Base-by-base conservation (phyloP, 2,797 vertebrate genomes). In the Pteronotus mesoamericanus region DNA sequence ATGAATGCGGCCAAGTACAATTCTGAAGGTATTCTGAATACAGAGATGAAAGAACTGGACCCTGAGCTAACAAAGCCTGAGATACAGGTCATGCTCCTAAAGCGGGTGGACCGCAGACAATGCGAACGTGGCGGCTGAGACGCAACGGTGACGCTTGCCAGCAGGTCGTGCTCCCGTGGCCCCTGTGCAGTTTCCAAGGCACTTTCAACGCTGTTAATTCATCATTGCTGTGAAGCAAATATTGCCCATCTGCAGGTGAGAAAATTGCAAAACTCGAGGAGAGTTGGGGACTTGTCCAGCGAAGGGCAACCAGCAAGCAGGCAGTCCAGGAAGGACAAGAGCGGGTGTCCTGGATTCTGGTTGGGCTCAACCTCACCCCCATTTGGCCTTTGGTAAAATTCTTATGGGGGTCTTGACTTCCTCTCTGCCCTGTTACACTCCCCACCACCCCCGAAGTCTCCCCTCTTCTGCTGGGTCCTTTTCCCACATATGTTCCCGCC, bases 1-100 rank as follows among this genome's bases (percentile, higher is more conserved):
- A 75, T 51, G 24, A 69, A 59, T 24, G 44, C 12, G 39, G n/a
- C 53, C 92, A 75, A 77, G 57, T 66, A 7, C 22, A 46, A 5
- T 61, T 42, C 66, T 42, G 83, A 89, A 86, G 89, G 61, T 51
- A 32, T 84, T 29, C 77, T 61, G 46, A 88, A n/a, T 16, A 44
- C 2, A n/a, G 82, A 74, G 51, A 84, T 21, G 42, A 89, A 72
- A 53, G 51, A 39, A 68, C 42, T 2, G 10, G 29, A 19, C 19
- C 19, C 21, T 3, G 37, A n/a, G 46, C 24, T 55, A 84, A 93
- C 48, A 24, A 44, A 71, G 16, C 12, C 39, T 2, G 1, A 14
- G 46, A 9, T 24, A 9, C 2, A 53, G 32, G 26, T 34, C 34
- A 2, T 0, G 0, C 22, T 12, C 39, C 42, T 24, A 44, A 44